Conservation (phyloP, 2,888 invertebrate genomes). For the Cheilosia impressa region DNA sequence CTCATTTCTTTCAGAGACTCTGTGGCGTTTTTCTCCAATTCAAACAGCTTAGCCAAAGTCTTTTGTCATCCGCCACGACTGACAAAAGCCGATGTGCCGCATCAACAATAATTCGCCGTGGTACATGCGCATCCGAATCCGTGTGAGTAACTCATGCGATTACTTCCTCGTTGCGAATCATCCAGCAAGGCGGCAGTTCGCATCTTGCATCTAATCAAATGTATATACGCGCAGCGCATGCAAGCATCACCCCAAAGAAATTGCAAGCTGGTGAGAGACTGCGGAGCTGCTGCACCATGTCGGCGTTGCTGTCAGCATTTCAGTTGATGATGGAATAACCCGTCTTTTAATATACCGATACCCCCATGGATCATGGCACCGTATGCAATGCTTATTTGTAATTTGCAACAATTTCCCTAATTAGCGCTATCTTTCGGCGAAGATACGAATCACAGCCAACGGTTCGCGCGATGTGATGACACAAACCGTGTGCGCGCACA, state of each 20-base stretch:
- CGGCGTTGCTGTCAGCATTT: neutral
- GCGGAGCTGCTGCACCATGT: neutral
- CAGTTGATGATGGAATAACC: slow-evolving; percentile 59
- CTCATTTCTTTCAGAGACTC: too few species aligned
- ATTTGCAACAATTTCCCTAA: slow-evolving; percentile 71
- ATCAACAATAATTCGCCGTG: slow-evolving; percentile 21
- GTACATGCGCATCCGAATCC: slow-evolving; percentile 69
- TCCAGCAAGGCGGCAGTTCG: slow-evolving; percentile 25
- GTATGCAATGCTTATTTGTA: slow-evolving; percentile 38
- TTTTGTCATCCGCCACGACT: neutral
- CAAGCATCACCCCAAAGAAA: slow-evolving; percentile 33
- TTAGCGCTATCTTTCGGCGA: slow-evolving; percentile 63
- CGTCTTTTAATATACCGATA: slow-evolving; percentile 28
- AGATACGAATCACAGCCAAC: slow-evolving; percentile 38
- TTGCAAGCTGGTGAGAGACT: slow-evolving; percentile 8
- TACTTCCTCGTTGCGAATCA: slow-evolving; percentile 68
- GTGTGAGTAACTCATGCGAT: slow-evolving; percentile 55
- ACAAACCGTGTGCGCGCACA: slow-evolving; percentile 32
- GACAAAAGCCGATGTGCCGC: slow-evolving; percentile 13
- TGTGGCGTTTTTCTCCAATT: neutral
- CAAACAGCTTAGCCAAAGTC: slow-evolving; percentile 13
- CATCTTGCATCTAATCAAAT: slow-evolving; percentile 45
- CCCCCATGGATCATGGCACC: slow-evolving; percentile 12
- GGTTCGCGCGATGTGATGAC: slow-evolving; percentile 43
- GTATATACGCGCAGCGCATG: slow-evolving; percentile 4